A percentile compares a stretch with the other conserved stretches of the same genome.
Conservation (phyloP, 1,140 invertebrate species). For the Harlomillsia oculata region DNA sequence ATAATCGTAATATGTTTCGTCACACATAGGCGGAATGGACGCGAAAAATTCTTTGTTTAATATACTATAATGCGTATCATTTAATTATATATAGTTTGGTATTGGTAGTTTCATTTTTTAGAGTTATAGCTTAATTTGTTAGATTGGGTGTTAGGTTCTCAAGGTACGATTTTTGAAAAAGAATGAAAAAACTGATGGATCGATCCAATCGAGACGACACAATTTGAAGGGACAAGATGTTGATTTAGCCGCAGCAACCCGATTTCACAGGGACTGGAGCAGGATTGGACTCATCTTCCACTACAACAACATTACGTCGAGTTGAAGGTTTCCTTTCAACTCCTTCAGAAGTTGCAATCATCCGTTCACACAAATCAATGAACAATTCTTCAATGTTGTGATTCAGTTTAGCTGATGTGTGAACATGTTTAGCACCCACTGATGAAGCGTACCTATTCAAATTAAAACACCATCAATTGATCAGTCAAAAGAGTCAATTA, state of each 20-base stretch:
- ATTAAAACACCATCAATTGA: slow-evolving; percentile 18
- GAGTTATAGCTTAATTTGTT: too few species aligned
- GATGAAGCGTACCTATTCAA: slow-evolving; percentile 75
- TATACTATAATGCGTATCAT: too few species aligned
- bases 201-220: too few species aligned
- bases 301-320: slow-evolving; percentile 48
- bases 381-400: slow-evolving; percentile 89
- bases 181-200: too few species aligned
- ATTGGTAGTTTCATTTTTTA: too few species aligned
- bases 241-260: slow-evolving; percentile 40
- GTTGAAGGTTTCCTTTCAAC: slow-evolving; percentile 41
- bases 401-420: slow-evolving; percentile 91
- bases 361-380: slow-evolving; percentile 64
- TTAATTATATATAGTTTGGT: too few species aligned
- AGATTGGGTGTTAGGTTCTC: too few species aligned
- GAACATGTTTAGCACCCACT: slow-evolving; percentile 87
- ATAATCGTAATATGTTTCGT: too few species aligned
- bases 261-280: slow-evolving; percentile 31
- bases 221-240: not conserved
- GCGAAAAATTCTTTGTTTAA: too few species aligned
- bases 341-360: slow-evolving; percentile 49
- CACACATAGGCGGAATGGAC: too few species aligned
- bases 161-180: too few species aligned
- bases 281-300: slow-evolving; percentile 51
- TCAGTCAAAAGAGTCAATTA: not conserved